Percentiles rank a stretch among this genome's conserved stretches.
Conservation (phyloP, 2,888 invertebrate genomes). For the Macrosoma leucophasiata region DNA sequence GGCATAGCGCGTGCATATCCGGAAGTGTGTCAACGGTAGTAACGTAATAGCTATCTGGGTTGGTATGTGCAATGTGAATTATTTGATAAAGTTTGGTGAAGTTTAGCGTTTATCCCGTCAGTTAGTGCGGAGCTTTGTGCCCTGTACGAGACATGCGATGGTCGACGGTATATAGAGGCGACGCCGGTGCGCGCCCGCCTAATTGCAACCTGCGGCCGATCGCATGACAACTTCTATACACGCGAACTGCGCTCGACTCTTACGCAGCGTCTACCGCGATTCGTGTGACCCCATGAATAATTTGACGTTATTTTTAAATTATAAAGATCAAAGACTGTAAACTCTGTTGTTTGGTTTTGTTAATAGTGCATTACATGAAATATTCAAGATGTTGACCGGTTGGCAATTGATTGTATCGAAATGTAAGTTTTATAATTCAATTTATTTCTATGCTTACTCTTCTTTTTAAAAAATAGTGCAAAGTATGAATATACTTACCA, state of each 20-base stretch:
- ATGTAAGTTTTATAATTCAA: conserved; percentile 57
- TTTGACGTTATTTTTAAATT: too few relatives aligned
- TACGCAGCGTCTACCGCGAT: conserved; percentile 2
- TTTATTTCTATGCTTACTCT: too few relatives aligned
- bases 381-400: conserved; percentile 57
- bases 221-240: conserved; percentile 34
- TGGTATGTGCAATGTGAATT: conserved; percentile 10
- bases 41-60: too few relatives aligned
- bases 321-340: not conserved
- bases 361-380: conserved; percentile 9
- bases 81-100: conserved; percentile 15
- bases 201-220: conserved; percentile 37
- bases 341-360: conserved; percentile 4
- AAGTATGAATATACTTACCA: too few relatives aligned
- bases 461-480: too few relatives aligned
- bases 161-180: conserved; percentile 53
- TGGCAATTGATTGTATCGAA: conserved; percentile 65
- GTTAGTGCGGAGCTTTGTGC: too few relatives aligned
- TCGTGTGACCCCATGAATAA: too few relatives aligned
- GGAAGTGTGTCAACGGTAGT: too few relatives aligned
- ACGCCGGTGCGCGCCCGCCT: conserved; percentile 50
- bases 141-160: conserved; percentile 22
- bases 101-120: conserved; percentile 19
- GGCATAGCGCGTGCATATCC: too few relatives aligned
- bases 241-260: conserved; percentile 23